A percentile compares a stretch with the other conserved stretches of the same genome.
phyloP scores from a whole-genome alignment of 2,888 invertebrate genomes.

The Nymphalis polychloros region DNA sequence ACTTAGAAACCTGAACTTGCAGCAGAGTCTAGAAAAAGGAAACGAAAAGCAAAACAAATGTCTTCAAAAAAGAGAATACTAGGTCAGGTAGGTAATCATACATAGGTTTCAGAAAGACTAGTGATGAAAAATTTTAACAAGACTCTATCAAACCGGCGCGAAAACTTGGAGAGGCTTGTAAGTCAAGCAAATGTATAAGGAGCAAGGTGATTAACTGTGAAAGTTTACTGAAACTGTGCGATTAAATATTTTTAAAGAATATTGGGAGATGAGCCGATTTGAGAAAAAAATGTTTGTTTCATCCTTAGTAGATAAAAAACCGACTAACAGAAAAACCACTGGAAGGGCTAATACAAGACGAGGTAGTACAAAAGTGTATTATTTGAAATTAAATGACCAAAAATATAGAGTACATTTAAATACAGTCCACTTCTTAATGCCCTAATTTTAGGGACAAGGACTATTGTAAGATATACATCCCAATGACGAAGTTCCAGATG shows the following conservation, averaged over 20 bases:
- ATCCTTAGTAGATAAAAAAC: constrained; percentile 16
- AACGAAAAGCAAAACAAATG: not conserved
- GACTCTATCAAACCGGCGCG: not conserved
- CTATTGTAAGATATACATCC: no score
- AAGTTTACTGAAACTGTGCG: constrained; percentile 30
- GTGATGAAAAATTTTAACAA: not conserved
- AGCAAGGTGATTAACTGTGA: constrained; percentile 24
- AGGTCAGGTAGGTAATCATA: not conserved
- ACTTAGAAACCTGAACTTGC: not conserved
- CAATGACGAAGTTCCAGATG: no score
- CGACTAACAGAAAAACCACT: constrained; percentile 13
- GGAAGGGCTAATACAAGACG: constrained; percentile 8
- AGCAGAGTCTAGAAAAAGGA: constrained; percentile 16
- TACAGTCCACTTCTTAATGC: no score
- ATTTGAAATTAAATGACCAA: constrained; percentile 15
- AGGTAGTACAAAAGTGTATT: constrained; percentile 2
- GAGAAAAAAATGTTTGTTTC: constrained; percentile 8
- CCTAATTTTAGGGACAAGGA: no score
- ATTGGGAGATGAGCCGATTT: constrained; percentile 4
- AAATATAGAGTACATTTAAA: constrained; percentile 19
- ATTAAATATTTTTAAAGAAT: constrained; percentile 27
- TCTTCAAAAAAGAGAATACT: not conserved
- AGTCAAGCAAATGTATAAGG: constrained; percentile 17
- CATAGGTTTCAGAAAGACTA: not conserved
- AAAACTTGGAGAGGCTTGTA: constrained; percentile 20